These are phyloP conservation scores for Azorinus chamasolen DNA, from an alignment of 2,888 invertebrate species.

Conservation along the genomic window DNA sequence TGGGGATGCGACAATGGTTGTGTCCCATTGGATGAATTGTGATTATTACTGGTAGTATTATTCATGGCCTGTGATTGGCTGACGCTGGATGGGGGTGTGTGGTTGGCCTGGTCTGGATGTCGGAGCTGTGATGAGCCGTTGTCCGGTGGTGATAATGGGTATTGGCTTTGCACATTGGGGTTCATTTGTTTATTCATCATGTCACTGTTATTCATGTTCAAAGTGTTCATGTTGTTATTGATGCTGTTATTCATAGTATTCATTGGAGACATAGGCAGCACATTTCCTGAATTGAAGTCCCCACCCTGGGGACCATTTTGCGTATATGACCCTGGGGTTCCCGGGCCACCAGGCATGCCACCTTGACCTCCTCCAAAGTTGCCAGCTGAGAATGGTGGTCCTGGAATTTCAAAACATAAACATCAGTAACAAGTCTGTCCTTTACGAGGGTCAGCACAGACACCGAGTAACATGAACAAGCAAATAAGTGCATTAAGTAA, in stretches of 20 bases:
- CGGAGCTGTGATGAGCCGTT: slow-evolving; percentile 67
- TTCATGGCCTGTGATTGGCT: slow-evolving; percentile 63
- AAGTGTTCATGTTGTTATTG: too few relatives aligned
- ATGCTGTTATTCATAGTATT: slow-evolving; percentile 23
- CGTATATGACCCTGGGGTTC: slow-evolving; percentile 59
- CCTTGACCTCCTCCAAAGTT: slow-evolving; percentile 56
- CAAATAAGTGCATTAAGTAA: too few relatives aligned
- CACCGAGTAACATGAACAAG: too few relatives aligned
- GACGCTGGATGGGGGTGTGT: slow-evolving; percentile 72
- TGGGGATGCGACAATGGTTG: slow-evolving; percentile 72
- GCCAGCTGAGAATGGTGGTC: slow-evolving; percentile 71
- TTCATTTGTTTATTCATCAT: slow-evolving; percentile 66
- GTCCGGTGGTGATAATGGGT: slow-evolving; percentile 63
- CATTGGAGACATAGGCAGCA: slow-evolving; percentile 67
- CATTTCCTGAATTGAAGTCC: slow-evolving; percentile 63
- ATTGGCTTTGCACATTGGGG: slow-evolving; percentile 56
- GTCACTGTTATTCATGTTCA: slow-evolving; percentile 43
- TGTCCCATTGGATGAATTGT: slow-evolving; percentile 71
- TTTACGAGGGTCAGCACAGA: too few relatives aligned
- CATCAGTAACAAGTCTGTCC: too few relatives aligned
- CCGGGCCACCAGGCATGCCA: slow-evolving; percentile 56
- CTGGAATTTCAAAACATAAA: too few relatives aligned
- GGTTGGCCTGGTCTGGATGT: slow-evolving; percentile 70
- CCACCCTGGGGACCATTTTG: slow-evolving; percentile 62
- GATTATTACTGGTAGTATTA: slow-evolving; percentile 27